phyloP scores from a whole-genome alignment of 2,888 invertebrate genomes.

The Dryomyza anilis region DNA sequence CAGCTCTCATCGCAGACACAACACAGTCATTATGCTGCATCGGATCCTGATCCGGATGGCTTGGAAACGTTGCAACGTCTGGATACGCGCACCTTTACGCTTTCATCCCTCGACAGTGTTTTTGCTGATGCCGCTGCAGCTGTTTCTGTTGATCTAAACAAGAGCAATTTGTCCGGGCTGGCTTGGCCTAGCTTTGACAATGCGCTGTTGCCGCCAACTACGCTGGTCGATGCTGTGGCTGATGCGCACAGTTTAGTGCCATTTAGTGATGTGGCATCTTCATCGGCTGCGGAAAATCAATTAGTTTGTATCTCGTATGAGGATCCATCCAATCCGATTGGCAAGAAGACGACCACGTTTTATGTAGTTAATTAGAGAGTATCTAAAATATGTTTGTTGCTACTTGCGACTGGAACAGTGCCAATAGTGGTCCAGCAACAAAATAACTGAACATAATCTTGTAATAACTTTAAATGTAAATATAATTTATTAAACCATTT shows the following conservation, averaged over 20 bases:
- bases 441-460: too few relatives aligned
- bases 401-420: too few relatives aligned
- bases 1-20: conserved; percentile 5
- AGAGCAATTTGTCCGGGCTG: too few relatives aligned
- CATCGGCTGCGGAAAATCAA: conserved; percentile 50
- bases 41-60: conserved; percentile 40
- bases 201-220: not conserved
- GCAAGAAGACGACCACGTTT: conserved; percentile 37
- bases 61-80: conserved; percentile 32
- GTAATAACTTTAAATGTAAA: too few relatives aligned
- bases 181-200: not conserved
- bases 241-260: not conserved
- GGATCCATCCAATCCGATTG: conserved; percentile 60
- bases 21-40: conserved; percentile 28
- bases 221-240: not conserved
- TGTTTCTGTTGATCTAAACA: not conserved
- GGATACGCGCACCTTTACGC: conserved; percentile 5
- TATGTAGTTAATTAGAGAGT: conserved; percentile 39
- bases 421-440: too few relatives aligned
- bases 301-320: conserved; percentile 64
- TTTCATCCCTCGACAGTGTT: not conserved
- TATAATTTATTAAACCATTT: too few relatives aligned
- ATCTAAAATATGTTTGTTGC: too few relatives aligned
- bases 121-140: not conserved
- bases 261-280: not conserved